These are phyloP conservation scores for Camponotus fellah DNA, from an alignment of 2,888 invertebrate species.

Conservation along the genomic window DNA sequence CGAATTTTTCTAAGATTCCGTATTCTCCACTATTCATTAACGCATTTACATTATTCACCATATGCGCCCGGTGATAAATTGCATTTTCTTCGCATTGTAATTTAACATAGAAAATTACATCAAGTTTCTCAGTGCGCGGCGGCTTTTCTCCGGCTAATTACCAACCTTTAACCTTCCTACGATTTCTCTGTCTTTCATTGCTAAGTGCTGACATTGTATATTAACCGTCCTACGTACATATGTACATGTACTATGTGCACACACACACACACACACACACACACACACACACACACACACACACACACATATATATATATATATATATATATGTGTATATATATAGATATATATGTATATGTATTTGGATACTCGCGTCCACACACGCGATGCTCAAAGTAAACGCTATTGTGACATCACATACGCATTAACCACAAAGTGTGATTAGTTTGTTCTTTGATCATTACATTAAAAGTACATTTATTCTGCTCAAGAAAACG, in stretches of 20 bases:
- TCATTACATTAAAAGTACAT: constrained; percentile 31
- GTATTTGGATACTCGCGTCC: not conserved
- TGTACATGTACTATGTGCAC: not conserved
- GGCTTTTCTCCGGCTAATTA: constrained; percentile 37
- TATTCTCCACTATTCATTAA: constrained; percentile 1
- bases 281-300: too few relatives aligned
- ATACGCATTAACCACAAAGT: not conserved
- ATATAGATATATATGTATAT: not conserved
- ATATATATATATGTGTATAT: not conserved
- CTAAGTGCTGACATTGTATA: constrained; percentile 30
- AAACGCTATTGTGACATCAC: not conserved
- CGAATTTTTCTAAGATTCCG: constrained; percentile 6
- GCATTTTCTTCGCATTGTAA: constrained; percentile 35
- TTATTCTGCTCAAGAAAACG: not conserved
- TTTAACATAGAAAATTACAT: constrained; percentile 43
- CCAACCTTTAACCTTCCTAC: constrained; percentile 29
- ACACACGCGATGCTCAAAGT: too few relatives aligned
- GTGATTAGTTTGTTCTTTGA: not conserved
- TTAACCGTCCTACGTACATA: constrained; percentile 10
- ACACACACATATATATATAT: constrained; percentile 16
- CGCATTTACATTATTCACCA: constrained; percentile 34
- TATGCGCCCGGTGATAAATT: constrained; percentile 34
- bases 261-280: too few relatives aligned
- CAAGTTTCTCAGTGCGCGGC: constrained; percentile 5
- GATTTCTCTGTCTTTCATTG: constrained; percentile 32